phyloP scores from a whole-genome alignment of 2,113 vertebrate genomes.

The Embiotoca jacksoni region DNA sequence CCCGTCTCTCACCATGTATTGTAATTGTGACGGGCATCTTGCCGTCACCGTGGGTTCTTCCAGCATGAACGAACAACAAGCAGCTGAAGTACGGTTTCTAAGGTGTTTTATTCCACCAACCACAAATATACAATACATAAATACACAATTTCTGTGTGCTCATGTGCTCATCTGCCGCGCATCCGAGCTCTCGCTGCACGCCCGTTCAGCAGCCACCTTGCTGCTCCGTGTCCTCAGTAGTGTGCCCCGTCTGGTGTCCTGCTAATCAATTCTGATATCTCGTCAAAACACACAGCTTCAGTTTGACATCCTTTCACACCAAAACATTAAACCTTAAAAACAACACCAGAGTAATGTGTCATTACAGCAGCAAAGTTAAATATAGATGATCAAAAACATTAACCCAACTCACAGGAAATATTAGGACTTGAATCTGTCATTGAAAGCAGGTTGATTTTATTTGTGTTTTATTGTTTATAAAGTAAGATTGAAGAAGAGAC shows the following conservation, averaged over 20 bases:
- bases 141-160: too few relatives aligned
- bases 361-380: background rate
- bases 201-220: too few relatives aligned
- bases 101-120: too few relatives aligned
- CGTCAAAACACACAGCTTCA: constrained; percentile 1
- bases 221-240: too few relatives aligned
- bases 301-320: constrained; percentile 4
- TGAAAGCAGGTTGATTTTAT: background rate
- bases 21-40: background rate
- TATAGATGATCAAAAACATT: constrained; percentile 7
- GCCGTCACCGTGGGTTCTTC: too few relatives aligned
- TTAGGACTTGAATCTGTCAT: background rate
- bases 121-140: too few relatives aligned
- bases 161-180: too few relatives aligned
- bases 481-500: background rate
- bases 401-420: background rate
- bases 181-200: too few relatives aligned
- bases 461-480: background rate
- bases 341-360: background rate
- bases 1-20: background rate
- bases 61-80: too few relatives aligned
- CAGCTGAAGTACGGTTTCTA: too few relatives aligned
- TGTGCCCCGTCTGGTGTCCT: background rate
- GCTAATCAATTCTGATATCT: background rate
- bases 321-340: constrained; percentile 2